phyloP scores from a whole-genome alignment of 2,113 vertebrate genomes.

The Rhinopomastus cyanomelas region DNA sequence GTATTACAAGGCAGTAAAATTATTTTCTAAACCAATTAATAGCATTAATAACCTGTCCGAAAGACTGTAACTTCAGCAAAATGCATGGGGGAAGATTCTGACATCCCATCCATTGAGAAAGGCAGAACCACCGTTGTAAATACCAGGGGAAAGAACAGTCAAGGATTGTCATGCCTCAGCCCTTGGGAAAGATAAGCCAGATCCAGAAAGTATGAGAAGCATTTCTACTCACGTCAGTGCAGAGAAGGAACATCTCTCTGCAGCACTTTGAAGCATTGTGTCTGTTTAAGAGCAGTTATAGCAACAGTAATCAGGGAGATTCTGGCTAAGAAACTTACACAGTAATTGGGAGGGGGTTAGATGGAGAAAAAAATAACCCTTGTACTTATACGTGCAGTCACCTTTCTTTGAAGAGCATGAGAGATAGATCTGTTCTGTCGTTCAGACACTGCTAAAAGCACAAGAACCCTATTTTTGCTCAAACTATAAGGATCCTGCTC shows the following conservation, averaged over 20 bases:
- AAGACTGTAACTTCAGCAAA: neutral
- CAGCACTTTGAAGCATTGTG: neutral
- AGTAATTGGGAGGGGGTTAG: neutral
- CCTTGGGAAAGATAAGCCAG: constrained; percentile 24
- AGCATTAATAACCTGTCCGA: neutral
- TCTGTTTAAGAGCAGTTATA: constrained; percentile 2
- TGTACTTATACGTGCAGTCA: neutral
- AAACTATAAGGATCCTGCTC: neutral
- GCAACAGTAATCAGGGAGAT: neutral
- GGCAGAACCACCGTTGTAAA: neutral
- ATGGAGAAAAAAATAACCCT: neutral
- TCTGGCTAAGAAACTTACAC: neutral
- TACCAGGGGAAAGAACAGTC: neutral
- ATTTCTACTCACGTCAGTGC: constrained; percentile 10
- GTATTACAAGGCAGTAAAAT: neutral
- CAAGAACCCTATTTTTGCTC: neutral
- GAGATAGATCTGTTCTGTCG: neutral
- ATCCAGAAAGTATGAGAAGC: constrained; percentile 30
- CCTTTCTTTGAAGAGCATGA: neutral
- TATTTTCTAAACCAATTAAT: neutral
- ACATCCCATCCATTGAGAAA: neutral
- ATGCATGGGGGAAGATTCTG: neutral
- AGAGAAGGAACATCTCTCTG: neutral
- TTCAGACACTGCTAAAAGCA: neutral
- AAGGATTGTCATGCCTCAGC: neutral